A percentile compares a stretch with the other conserved stretches of the same genome.
phyloP scores from a whole-genome alignment of 2,888 invertebrate genomes.

The Hirtodrosophila histrioides region DNA sequence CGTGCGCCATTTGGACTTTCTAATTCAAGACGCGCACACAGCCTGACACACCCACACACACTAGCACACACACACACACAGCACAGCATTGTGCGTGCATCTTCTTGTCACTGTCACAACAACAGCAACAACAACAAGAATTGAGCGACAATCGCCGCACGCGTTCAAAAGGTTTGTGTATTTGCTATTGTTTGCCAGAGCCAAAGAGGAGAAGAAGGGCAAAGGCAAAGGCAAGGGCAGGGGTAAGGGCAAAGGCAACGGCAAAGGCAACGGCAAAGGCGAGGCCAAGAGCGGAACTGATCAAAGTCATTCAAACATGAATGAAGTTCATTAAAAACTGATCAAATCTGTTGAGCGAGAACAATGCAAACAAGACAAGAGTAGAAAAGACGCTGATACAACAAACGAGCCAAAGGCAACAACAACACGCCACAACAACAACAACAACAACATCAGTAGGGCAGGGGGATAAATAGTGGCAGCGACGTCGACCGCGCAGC shows the following conservation, averaged over 20 bases:
- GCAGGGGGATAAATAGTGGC: constrained; percentile 4
- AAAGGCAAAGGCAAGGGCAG: constrained; percentile 6
- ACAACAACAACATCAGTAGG: constrained; percentile 14
- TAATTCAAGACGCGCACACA: constrained; percentile 27
- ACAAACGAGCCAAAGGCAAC: constrained; percentile 57
- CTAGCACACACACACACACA: constrained; percentile 6
- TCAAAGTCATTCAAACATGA: constrained; percentile 82
- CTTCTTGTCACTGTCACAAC: constrained; percentile 62
- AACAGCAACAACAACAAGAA: constrained; percentile 19
- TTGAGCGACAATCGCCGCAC: constrained; percentile 61
- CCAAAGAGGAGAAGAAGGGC: constrained; percentile 23
- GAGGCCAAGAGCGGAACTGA: constrained; percentile 73
- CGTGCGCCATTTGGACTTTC: constrained; percentile 52
- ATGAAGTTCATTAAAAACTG: constrained; percentile 83
- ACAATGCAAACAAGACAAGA: constrained; percentile 73
- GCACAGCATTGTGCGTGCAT: constrained; percentile 40
- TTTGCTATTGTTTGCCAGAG: constrained; percentile 58
- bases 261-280: constrained; percentile 31
- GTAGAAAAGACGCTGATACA: constrained; percentile 66
- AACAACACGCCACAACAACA: constrained; percentile 36
- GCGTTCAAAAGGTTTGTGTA: constrained; percentile 73
- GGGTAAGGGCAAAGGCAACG: not conserved
- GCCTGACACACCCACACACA: constrained; percentile 1
- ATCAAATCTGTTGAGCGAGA: constrained; percentile 81
- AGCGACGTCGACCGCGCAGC: constrained; percentile 51